phyloP scores from a whole-genome alignment of 2,888 invertebrate genomes.

The Lithodes maja region DNA sequence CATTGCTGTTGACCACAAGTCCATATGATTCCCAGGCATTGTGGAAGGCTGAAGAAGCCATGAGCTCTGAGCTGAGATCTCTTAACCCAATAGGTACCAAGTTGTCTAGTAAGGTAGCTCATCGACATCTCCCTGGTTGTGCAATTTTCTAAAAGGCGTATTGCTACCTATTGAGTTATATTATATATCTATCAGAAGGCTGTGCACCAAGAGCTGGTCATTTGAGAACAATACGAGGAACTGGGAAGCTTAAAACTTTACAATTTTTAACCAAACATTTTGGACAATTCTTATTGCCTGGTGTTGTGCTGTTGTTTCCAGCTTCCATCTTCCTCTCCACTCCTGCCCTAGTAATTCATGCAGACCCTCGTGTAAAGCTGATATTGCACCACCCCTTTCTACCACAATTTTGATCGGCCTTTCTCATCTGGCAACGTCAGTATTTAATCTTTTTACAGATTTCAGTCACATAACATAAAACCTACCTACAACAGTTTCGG shows the following conservation, averaged over 20 bases:
- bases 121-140: background rate
- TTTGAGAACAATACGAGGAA: slow-evolving; percentile 8
- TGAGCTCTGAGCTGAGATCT: slow-evolving; percentile 64
- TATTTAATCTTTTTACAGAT: too few relatives aligned
- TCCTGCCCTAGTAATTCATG: slow-evolving; percentile 47
- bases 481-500: too few relatives aligned
- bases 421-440: too few relatives aligned
- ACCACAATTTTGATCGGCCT: too few relatives aligned
- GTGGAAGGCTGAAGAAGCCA: slow-evolving; percentile 42
- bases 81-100: slow-evolving; percentile 30
- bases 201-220: slow-evolving; percentile 55
- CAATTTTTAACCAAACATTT: background rate
- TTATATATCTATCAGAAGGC: slow-evolving; percentile 62
- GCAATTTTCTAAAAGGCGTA: background rate
- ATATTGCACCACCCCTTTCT: too few relatives aligned
- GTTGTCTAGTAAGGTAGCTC: background rate
- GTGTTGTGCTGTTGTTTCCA: background rate
- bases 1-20: slow-evolving; percentile 61
- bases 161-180: background rate
- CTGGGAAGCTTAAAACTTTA: background rate
- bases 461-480: too few relatives aligned
- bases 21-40: slow-evolving; percentile 54
- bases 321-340: slow-evolving; percentile 54
- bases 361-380: slow-evolving; percentile 11
- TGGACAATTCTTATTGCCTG: background rate